A percentile compares a stretch with the other conserved stretches of the same genome.
Evolutionary conservation across 1,140 invertebrate genomes (phyloP).

Genomic region (Sycophila sp.): DNA sequence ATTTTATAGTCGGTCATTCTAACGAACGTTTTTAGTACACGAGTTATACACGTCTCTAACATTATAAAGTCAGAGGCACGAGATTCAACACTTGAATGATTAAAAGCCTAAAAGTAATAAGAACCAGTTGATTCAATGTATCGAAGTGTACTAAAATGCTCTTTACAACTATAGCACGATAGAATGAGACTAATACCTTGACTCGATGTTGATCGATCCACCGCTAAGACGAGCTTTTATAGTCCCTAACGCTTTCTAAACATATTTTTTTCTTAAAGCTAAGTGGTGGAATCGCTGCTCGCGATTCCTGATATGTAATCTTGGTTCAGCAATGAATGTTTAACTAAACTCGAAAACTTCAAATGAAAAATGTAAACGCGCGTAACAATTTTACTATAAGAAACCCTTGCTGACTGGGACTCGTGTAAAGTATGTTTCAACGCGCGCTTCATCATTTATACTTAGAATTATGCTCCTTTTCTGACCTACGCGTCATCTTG

Average conservation of each 20-base stretch:
- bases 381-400: slow-evolving; percentile 5
- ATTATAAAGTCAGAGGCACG: not conserved
- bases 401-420: slow-evolving; percentile 57
- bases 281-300: slow-evolving; percentile 47
- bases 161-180: not conserved
- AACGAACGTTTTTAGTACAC: slow-evolving; percentile 13
- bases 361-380: slow-evolving; percentile 39
- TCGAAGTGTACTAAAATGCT: not conserved
- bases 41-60: slow-evolving; percentile 10
- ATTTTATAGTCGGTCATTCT: not conserved
- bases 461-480: slow-evolving; percentile 24
- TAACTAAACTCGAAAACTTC: slow-evolving; percentile 49
- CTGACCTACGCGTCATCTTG: slow-evolving; percentile 19
- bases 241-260: slow-evolving; percentile 8
- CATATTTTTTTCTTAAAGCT: slow-evolving; percentile 24
- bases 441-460: slow-evolving; percentile 18
- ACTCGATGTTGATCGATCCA: slow-evolving; percentile 31
- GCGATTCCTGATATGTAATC: slow-evolving; percentile 62
- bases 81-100: slow-evolving; percentile 10
- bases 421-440: slow-evolving; percentile 30
- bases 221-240: slow-evolving; percentile 14
- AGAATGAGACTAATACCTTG: slow-evolving; percentile 23
- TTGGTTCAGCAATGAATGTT: slow-evolving; percentile 61
- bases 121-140: slow-evolving; percentile 1
- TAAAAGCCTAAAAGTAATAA: slow-evolving; percentile 11